Base-by-base conservation (phyloP, 2,797 vertebrate species). In the Microtus obscurus region DNA sequence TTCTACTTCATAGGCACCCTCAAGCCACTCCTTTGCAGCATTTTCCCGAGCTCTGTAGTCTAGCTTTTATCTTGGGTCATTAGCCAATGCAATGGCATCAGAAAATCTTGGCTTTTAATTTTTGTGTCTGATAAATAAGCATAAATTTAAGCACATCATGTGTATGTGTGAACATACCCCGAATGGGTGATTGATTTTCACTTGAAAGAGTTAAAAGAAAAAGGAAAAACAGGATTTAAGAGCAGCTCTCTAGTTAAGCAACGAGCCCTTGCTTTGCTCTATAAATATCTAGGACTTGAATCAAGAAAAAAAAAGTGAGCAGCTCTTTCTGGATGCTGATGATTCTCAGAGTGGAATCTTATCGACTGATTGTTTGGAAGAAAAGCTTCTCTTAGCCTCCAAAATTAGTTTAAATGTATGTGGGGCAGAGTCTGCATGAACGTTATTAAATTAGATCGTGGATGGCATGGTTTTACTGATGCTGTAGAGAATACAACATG, bases 281-380 rank as follows among this genome's bases (percentile, higher is more conserved):
- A 74, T 94, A 93, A 96, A 95, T 96, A 96, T 51, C 86, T 82
- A 56, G 45, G 77, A 93, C 91, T 73, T 94, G 91, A 96, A 80
- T 93, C 48, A 43, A 85, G 89, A 91, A 40, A 19, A 53, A 40
- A 92, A 40, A 29, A 29, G 6, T 48, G 53, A 97, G 34, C 17
- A 89, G 21, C 81, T 87, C 25, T 89, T 95, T 83, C 67, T 92
- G 71, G 88, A 89, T 63, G 53, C 40, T 94, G 53, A 87, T 89
- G 81, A 37, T 67, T 80, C 87, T 96, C 34, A 85, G 63, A 95
- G 79, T 6, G 16, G 81, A 95, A 97, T 67, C 56, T 89, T 89
- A 94, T 92, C 0, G 25, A 92, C 78, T 92, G 63, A 80, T 74
- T 90, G 27, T 93, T 94, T 90, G 53, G 53, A 88, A 93, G 48